Evolutionary conservation across 2,888 invertebrate species (phyloP).

Genomic region (Tillus elongatus): DNA sequence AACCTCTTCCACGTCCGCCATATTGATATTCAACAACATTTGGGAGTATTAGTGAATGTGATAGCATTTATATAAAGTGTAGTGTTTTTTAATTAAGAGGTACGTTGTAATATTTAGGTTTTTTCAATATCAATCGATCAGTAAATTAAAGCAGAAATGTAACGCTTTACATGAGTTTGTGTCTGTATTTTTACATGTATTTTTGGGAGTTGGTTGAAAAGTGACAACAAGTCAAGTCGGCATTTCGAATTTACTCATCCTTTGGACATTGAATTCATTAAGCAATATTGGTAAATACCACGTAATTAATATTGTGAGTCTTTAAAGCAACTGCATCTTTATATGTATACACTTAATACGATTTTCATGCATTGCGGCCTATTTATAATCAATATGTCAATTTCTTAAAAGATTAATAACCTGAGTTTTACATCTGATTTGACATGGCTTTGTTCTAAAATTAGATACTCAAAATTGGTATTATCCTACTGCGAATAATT

Average conservation of each 20-base stretch:
- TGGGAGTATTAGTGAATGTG: conserved; percentile 60
- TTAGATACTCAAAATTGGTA: conserved; percentile 17
- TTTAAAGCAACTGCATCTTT: no score
- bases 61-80: conserved; percentile 48
- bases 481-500: neutral
- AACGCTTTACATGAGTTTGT: neutral
- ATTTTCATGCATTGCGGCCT: no score
- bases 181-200: conserved; percentile 27
- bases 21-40: conserved; percentile 70
- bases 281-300: neutral
- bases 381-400: conserved; percentile 38
- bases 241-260: conserved; percentile 33
- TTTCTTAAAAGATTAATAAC: conserved; percentile 35
- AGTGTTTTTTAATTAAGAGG: conserved; percentile 48
- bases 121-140: no score
- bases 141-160: conserved; percentile 7
- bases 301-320: conserved; percentile 6
- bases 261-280: neutral
- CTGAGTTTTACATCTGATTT: conserved; percentile 25
- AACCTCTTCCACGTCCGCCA: conserved; percentile 72
- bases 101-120: conserved; percentile 36
- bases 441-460: conserved; percentile 34
- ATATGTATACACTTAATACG: no score
- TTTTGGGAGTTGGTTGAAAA: conserved; percentile 50
- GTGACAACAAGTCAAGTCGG: conserved; percentile 49